Percentiles rank a stretch among this genome's conserved stretches.
Conservation (phyloP, 2,888 invertebrate genomes). For the Petrophora chlorosata region DNA sequence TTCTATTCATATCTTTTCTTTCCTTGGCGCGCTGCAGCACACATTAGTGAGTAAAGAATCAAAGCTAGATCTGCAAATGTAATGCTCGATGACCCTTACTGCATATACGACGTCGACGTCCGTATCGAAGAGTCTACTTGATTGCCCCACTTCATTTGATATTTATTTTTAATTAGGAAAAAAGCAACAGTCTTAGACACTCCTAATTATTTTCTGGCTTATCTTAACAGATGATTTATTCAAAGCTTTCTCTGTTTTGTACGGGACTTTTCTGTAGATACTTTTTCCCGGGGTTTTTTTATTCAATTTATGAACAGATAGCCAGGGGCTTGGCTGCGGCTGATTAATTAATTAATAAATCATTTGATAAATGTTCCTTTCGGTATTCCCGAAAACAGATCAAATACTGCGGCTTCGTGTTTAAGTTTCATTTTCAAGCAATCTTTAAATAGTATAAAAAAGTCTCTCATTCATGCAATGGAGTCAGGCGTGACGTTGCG, state of each 20-base stretch:
- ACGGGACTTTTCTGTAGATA: constrained; percentile 39
- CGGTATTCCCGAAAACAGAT: constrained; percentile 15
- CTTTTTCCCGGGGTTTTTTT: constrained; percentile 52
- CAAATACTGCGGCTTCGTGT: constrained; percentile 3
- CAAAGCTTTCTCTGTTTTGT: constrained; percentile 43
- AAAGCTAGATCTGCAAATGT: no score
- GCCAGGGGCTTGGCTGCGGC: constrained; percentile 47
- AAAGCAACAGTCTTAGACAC: constrained; percentile 55
- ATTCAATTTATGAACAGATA: constrained; percentile 54
- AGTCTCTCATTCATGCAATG: no score
- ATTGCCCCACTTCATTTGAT: constrained; percentile 69
- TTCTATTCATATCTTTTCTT: no score
- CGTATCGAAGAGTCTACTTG: constrained; percentile 52
- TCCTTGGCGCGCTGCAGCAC: no score
- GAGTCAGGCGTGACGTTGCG: no score
- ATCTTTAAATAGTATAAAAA: no score
- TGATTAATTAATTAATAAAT: constrained; percentile 64
- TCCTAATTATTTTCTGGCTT: constrained; percentile 77
- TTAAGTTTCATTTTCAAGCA: no score
- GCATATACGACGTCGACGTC: constrained; percentile 2
- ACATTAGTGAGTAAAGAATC: no score
- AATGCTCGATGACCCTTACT: no score
- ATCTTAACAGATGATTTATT: constrained; percentile 78
- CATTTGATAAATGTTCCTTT: constrained; percentile 38
- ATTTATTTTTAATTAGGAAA: constrained; percentile 82